phyloP scores from a whole-genome alignment of 1,140 invertebrate genomes.

The Lepidotrigona ventralis region DNA sequence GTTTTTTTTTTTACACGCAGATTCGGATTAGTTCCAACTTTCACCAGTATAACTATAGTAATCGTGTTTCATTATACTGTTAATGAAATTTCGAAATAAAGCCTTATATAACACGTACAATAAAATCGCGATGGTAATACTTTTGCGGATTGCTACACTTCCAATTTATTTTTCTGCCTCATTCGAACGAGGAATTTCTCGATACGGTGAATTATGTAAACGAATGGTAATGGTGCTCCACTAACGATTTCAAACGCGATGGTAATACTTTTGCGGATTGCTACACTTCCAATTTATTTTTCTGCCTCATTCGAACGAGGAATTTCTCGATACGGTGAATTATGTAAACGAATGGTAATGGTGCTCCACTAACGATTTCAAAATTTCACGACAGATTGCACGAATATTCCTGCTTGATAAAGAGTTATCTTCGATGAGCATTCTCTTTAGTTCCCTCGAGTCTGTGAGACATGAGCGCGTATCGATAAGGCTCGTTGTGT shows the following conservation, averaged over 20 bases:
- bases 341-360: background rate
- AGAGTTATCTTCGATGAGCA: background rate
- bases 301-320: background rate
- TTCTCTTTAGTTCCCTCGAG: background rate
- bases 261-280: too few relatives aligned
- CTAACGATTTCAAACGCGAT: slow-evolving; percentile 18
- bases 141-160: background rate
- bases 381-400: slow-evolving; percentile 9
- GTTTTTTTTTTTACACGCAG: too few relatives aligned
- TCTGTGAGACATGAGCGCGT: background rate
- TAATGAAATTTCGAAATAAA: too few relatives aligned
- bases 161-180: background rate
- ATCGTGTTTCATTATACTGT: too few relatives aligned
- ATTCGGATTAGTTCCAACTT: too few relatives aligned
- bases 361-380: background rate
- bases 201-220: slow-evolving; percentile 11
- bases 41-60: too few relatives aligned
- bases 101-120: background rate
- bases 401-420: background rate
- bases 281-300: background rate
- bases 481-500: background rate
- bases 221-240: background rate
- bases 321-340: background rate
- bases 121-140: background rate
- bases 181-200: background rate